phyloP scores from a whole-genome alignment of 2,113 vertebrate species.

The Pelvicachromis taeniatus region DNA sequence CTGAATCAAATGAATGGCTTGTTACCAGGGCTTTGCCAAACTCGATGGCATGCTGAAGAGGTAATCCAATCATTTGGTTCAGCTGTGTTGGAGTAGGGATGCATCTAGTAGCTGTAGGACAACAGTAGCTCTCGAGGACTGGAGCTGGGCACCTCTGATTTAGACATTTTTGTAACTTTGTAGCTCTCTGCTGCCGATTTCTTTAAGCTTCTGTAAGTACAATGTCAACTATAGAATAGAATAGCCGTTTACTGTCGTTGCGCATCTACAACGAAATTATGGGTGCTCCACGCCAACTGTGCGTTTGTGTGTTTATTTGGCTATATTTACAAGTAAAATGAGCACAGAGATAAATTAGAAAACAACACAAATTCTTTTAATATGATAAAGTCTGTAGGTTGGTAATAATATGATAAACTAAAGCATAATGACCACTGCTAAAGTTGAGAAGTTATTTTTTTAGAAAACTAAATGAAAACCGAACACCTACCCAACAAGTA shows the following conservation, averaged over 20 bases:
- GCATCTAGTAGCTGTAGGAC: too few species aligned
- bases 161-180: background rate
- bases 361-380: background rate
- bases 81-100: too few species aligned
- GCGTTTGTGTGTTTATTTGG: too few species aligned
- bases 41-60: too few species aligned
- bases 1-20: too few species aligned
- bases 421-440: rapidly evolving
- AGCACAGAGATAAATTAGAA: background rate
- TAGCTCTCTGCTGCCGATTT: background rate
- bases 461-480: background rate
- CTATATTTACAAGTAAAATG: background rate
- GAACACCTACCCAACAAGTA: background rate
- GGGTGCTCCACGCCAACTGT: background rate
- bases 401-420: background rate
- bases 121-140: too few species aligned
- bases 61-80: too few species aligned
- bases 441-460: rapidly evolving
- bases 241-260: rapidly evolving
- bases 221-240: background rate
- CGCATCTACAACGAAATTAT: background rate
- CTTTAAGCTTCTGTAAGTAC: background rate
- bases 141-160: too few species aligned
- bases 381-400: rapidly evolving
- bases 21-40: too few species aligned